A percentile compares a stretch with the other conserved stretches of the same genome.
Conservation (phyloP, 2,113 vertebrate species). For the Myrmecophaga tridactyla region DNA sequence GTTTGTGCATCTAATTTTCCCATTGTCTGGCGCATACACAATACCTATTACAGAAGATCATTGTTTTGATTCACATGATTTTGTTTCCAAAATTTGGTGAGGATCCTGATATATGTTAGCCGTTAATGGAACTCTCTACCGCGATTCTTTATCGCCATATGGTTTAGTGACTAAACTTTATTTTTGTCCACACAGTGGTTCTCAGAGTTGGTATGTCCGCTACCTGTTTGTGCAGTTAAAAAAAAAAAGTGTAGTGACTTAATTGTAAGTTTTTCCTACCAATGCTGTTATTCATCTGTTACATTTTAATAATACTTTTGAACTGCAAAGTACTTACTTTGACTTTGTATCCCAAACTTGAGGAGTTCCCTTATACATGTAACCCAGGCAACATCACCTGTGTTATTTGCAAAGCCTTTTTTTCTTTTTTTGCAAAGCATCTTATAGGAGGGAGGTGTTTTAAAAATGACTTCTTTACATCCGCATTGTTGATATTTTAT, state of each 20-base stretch:
- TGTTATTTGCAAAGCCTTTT: background rate
- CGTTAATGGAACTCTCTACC: background rate
- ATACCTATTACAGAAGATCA: constrained; percentile 17
- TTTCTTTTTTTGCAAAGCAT: accelerated
- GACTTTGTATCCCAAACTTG: background rate
- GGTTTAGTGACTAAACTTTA: constrained; percentile 44
- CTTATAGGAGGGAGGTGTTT: accelerated
- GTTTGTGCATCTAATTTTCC: constrained; percentile 56
- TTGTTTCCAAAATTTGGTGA: constrained; percentile 30
- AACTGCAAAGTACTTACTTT: accelerated
- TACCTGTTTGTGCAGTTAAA: background rate
- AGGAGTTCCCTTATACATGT: accelerated
- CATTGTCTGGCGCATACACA: constrained; percentile 58
- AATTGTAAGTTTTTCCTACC: background rate
- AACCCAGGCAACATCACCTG: accelerated
- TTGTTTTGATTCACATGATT: background rate
- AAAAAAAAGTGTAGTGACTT: background rate
- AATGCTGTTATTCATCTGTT: background rate
- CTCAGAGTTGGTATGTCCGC: background rate
- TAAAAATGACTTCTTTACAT: background rate
- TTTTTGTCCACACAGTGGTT: background rate
- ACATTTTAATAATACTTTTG: background rate
- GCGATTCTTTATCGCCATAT: constrained; percentile 1
- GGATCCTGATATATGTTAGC: background rate
- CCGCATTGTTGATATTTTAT: accelerated